Evolutionary conservation across 2,888 invertebrate genomes (phyloP).

Genomic region (Drosophila ezoana): DNA sequence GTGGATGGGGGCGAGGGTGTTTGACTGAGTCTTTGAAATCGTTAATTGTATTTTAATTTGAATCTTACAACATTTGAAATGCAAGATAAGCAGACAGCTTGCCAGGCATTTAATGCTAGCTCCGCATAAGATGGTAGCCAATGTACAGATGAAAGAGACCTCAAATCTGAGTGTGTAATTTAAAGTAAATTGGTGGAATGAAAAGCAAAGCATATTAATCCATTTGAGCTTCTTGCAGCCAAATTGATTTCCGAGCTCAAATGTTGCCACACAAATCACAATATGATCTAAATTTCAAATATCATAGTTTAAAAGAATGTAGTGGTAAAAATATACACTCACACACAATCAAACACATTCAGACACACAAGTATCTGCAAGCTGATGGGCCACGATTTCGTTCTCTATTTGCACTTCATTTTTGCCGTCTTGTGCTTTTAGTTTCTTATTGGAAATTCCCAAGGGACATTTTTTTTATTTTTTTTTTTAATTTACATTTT

Average conservation of each 20-base stretch:
- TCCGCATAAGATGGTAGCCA: constrained; percentile 23
- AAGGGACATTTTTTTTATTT: neutral
- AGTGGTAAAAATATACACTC: too few relatives aligned
- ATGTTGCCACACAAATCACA: constrained; percentile 11
- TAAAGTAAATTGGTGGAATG: neutral
- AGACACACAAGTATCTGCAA: neutral
- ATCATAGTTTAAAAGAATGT: too few relatives aligned
- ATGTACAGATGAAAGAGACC: neutral
- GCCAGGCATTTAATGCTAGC: constrained; percentile 13
- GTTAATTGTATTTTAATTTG: constrained; percentile 49
- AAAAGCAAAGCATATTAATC: constrained; percentile 21
- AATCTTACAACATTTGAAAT: constrained; percentile 30
- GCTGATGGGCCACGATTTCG: constrained; percentile 4
- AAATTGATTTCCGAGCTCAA: constrained; percentile 40
- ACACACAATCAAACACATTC: too few relatives aligned
- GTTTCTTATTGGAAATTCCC: too few relatives aligned
- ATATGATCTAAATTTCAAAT: constrained; percentile 6
- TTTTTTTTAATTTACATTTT: neutral
- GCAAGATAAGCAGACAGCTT: constrained; percentile 32
- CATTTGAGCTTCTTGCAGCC: constrained; percentile 33
- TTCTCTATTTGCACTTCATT: neutral
- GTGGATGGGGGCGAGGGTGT: neutral
- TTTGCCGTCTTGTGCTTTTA: neutral
- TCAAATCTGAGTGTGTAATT: neutral
- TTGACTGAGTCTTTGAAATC: constrained; percentile 1